phyloP scores from a whole-genome alignment of 2,113 vertebrate genomes.

The cat (Felis catus) region DNA sequence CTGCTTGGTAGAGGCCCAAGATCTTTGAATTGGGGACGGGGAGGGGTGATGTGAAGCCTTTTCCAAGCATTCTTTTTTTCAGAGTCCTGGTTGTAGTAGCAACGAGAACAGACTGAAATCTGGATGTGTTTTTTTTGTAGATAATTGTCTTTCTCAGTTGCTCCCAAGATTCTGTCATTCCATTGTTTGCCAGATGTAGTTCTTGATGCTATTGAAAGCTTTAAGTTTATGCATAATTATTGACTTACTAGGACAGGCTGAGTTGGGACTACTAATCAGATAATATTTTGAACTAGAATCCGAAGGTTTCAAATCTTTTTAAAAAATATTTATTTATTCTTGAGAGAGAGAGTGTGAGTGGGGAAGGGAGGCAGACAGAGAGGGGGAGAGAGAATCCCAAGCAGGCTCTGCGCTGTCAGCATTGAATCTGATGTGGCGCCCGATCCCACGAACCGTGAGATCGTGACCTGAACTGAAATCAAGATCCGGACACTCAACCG shows the following conservation, averaged over 20 bases:
- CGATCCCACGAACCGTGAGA: no score
- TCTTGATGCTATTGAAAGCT: neutral
- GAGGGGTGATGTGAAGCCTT: neutral
- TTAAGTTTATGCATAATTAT: neutral
- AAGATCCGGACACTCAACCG: no score
- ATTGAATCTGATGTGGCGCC: no score
- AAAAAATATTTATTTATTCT: no score
- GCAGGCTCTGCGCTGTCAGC: no score
- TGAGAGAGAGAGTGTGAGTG: no score
- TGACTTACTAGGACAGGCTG: neutral
- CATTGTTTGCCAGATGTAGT: neutral
- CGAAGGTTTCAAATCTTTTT: neutral
- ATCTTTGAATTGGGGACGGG: no score
- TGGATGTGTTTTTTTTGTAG: neutral
- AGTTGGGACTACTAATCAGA: neutral
- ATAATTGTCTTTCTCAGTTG: neutral
- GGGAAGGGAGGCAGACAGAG: no score
- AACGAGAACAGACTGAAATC: neutral
- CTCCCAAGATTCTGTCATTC: neutral
- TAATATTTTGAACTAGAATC: neutral
- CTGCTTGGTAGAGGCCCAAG: accelerated
- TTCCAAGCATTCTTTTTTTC: neutral
- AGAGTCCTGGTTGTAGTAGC: neutral
- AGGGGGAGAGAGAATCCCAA: no score
- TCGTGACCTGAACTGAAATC: no score